Base-by-base conservation (phyloP, 2,797 vertebrate species). In the Ispidina lecontei region DNA sequence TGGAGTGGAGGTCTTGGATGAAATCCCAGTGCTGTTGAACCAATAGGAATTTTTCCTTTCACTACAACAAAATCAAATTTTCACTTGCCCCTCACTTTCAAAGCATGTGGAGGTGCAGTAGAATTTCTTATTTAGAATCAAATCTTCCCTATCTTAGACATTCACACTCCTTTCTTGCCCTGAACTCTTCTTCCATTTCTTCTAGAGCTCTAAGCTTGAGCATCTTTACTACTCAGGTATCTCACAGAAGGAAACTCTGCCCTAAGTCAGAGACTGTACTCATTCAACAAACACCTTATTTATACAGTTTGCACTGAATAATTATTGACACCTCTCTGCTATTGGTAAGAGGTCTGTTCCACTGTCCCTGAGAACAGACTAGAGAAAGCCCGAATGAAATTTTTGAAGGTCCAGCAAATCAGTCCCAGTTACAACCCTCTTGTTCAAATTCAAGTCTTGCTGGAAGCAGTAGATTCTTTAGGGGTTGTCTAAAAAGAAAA, bases 1-100 rank as follows among this genome's bases (percentile, higher is more conserved):
- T 59, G 79, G 89, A 87, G 65, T 44, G 68, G 68, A 71, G 12
- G 33, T 85, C 52, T 90, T 94, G 95, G 86, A 95, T 89, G 81
- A 90, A 90, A 87, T 93, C 81, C 90, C 88, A 95, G 72, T 18
- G 21, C 35, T 37, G 15, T 31, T 87, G 44, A 93, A 86, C 2
- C 23, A 89, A 82, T 41, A 20, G 68, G 35, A 77, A 58, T 87
- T 94, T 94, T 84, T 85, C 33, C 73, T 79, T 77, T 78, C 47
- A 33, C 55, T 73, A 47, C 56, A 81, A 55, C n/a, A 71, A 69
- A 90, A 90, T 29, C 51, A 83, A 81, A 33, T 65, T 74, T 93
- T 94, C 65, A 63, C 64, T 89, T 93, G 65, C 28, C 69, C 51
- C 15, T 89, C 3, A 1, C 12, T 85, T 89, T 39, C 83, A 89